These are phyloP conservation scores for Seriola rivoliana DNA, from an alignment of 2,113 vertebrate species.

Conservation along the genomic window DNA sequence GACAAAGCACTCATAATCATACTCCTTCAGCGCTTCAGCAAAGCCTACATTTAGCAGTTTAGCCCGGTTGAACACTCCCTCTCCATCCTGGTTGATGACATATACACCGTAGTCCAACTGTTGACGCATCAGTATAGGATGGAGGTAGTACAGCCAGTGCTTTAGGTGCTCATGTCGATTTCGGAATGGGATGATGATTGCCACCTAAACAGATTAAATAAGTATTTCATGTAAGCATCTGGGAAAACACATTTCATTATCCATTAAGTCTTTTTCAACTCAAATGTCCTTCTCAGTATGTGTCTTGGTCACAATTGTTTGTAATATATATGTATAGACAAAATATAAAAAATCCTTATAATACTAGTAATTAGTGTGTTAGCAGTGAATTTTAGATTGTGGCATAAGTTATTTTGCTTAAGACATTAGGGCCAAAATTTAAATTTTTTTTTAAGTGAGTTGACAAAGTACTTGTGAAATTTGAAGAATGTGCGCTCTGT, in stretches of 20 bases:
- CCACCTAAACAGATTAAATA: constrained; percentile 81
- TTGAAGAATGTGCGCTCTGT: too few relatives aligned
- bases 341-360: too few relatives aligned
- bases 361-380: too few relatives aligned
- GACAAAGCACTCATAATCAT: constrained; percentile 94
- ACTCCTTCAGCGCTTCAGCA: constrained; percentile 91
- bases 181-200: constrained; percentile 94
- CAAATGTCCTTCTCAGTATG: not conserved
- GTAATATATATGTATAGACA: too few relatives aligned
- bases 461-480: too few relatives aligned
- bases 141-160: constrained; percentile 93
- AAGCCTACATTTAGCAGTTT: constrained; percentile 94
- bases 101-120: constrained; percentile 94
- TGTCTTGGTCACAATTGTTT: too few relatives aligned
- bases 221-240: not conserved
- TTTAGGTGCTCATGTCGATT: constrained; percentile 93
- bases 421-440: too few relatives aligned
- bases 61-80: constrained; percentile 92
- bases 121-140: constrained; percentile 92
- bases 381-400: too few relatives aligned
- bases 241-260: not conserved
- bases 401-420: too few relatives aligned
- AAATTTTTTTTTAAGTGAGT: too few relatives aligned
- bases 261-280: not conserved
- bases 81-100: constrained; percentile 93